Base-by-base conservation (phyloP, 2,113 vertebrate species). In the Ctenodactylus gundi region DNA sequence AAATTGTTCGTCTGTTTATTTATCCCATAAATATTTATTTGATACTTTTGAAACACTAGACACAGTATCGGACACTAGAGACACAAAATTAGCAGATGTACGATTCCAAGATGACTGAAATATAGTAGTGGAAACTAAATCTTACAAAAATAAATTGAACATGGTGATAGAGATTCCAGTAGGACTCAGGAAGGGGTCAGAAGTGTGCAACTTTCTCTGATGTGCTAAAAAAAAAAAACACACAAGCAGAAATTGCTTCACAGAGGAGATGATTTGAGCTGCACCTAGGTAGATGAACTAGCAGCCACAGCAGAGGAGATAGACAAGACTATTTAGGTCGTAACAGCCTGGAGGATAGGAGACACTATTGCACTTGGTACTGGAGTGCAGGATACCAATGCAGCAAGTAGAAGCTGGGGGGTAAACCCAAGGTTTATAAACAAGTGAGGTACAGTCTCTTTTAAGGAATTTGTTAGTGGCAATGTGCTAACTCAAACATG, bases 21-120 rank as follows among this genome's bases (percentile, higher is more conserved):
- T 87, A 78, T 62, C 72, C 55, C 39, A 77, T 77, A 90, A 93
- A 94, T 94, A 95, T 88, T 96, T 94, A 68, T 46, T 85, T 85
- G 51, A 46, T 77, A 36, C 36, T 86, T 91, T 75, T n/a, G 86
- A 72, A 95, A 93, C 62, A 81, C 6, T 5, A 82, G 62, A 41
- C 5, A 34, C n/a, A 72, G 7, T 39, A 12, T 15, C 77, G 44
- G 87, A 46, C 20, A 18, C 12, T 5, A 73, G 25, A 76, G 60
- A 83, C 36, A 60, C 29, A 87, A 89, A 41, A 58, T 46, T 72
- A 81, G 64, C 75, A 2, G 10, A 57, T 29, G 25, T 4, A 49
- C 2, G 34, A 62, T 60, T 76, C 29, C 9, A 72, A 83, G 68
- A 86, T 80, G 21, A 80, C 31, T n/a, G 83, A 1, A 7, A 20